Conservation (phyloP, 1,140 invertebrate species). For the Drosophila serrata region DNA sequence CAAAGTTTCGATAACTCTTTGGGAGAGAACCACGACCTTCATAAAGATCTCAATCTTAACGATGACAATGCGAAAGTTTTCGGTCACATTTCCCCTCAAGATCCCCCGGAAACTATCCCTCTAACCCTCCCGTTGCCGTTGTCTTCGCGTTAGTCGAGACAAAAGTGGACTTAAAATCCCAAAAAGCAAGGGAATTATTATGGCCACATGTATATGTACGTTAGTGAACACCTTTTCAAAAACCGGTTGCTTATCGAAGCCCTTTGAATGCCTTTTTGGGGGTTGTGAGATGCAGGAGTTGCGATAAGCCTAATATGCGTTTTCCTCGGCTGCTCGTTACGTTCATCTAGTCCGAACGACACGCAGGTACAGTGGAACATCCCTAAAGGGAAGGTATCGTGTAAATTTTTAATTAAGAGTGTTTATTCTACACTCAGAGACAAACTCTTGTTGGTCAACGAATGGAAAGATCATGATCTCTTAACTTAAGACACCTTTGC, state of each 20-base stretch:
- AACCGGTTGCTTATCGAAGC: conserved; percentile 72
- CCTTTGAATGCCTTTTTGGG: conserved; percentile 63
- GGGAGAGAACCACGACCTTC: conserved; percentile 62
- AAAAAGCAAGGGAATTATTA: conserved; percentile 52
- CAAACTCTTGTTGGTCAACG: accelerated
- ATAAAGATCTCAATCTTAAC: conserved; percentile 83
- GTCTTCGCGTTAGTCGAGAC: conserved; percentile 69
- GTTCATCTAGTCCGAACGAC: conserved; percentile 20
- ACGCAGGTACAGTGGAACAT: conserved; percentile 22
- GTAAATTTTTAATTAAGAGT: not conserved
- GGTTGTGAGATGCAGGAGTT: conserved; percentile 69
- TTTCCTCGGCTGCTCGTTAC: conserved; percentile 78
- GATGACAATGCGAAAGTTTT: conserved; percentile 80
- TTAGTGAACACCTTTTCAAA: conserved; percentile 27
- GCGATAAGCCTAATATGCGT: conserved; percentile 77
- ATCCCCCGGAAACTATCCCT: conserved; percentile 30
- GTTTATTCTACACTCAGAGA: no score
- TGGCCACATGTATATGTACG: not conserved
- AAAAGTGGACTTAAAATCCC: conserved; percentile 69
- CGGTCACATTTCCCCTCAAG: conserved; percentile 44
- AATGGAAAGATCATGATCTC: not conserved
- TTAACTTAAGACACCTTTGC: not conserved
- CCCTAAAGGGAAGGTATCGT: no score
- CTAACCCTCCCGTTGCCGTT: conserved; percentile 29
- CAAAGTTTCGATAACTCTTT: conserved; percentile 60